Percentiles rank a stretch among this genome's conserved stretches.
phyloP scores from a whole-genome alignment of 2,797 vertebrate species.

The Cirrhinus mrigala region DNA sequence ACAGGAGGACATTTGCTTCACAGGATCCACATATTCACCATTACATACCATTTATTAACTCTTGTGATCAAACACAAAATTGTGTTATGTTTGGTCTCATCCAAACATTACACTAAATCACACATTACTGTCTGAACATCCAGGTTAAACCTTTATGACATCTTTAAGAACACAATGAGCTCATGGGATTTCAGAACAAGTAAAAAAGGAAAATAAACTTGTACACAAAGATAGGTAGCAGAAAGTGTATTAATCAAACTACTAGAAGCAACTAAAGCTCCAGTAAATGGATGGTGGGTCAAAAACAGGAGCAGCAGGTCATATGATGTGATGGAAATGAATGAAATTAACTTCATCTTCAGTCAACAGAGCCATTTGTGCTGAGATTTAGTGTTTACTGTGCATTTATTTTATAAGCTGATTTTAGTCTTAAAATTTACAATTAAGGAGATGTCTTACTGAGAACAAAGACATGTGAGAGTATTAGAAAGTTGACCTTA shows the following conservation, averaged over 20 bases:
- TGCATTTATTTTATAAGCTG: neutral
- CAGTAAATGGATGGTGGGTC: no score
- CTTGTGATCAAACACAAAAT: neutral
- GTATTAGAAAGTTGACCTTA: neutral
- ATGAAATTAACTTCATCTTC: neutral
- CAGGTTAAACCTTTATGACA: no score
- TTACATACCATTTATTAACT: neutral
- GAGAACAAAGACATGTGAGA: neutral
- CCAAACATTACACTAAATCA: no score
- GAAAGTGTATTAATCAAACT: no score
- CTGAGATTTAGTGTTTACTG: neutral
- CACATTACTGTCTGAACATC: no score
- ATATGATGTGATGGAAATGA: neutral
- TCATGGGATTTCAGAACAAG: no score
- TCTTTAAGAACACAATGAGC: no score
- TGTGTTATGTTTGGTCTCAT: neutral
- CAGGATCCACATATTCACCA: neutral
- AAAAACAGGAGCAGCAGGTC: neutral
- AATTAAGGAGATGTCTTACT: neutral
- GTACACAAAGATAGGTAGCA: no score
- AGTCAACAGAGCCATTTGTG: neutral
- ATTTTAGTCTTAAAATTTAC: neutral
- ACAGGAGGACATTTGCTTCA: neutral
- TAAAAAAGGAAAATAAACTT: no score
- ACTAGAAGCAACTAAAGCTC: no score